These are phyloP conservation scores for Acrocephalus scirpaceus DNA, from an alignment of 2,797 vertebrate species.

Conservation along the genomic window DNA sequence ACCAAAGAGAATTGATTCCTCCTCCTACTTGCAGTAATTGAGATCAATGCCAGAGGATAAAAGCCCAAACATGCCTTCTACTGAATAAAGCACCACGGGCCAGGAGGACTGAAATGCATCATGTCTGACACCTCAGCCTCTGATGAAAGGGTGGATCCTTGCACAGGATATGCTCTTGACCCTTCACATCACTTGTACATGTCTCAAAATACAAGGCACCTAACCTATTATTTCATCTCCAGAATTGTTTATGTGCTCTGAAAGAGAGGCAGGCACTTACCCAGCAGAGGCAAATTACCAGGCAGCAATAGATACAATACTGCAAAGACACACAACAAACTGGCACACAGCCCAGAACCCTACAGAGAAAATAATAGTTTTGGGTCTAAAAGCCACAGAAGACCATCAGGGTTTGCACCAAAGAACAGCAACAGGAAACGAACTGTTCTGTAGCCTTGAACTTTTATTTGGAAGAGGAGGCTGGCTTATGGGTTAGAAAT, in stretches of 20 bases:
- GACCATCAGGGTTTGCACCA: neutral
- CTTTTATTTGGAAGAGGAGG: neutral
- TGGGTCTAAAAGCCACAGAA: neutral
- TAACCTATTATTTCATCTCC: neutral
- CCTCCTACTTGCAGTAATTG: neutral
- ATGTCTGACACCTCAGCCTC: neutral
- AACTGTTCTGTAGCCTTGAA: neutral
- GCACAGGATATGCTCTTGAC: neutral
- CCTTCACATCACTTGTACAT: neutral
- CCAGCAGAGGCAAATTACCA: constrained; percentile 14
- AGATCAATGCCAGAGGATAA: neutral
- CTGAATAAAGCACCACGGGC: neutral
- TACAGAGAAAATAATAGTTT: neutral
- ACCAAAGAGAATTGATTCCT: constrained; percentile 30
- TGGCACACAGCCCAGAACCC: neutral
- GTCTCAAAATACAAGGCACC: neutral
- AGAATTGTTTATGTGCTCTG: neutral
- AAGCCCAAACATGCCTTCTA: neutral
- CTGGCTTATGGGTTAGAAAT: neutral
- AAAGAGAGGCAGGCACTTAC: neutral
- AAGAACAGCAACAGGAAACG: neutral
- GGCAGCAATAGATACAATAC: neutral
- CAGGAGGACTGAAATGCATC: neutral
- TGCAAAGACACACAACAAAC: neutral
- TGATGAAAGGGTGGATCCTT: neutral